Evolutionary conservation across 2,797 vertebrate genomes (phyloP).

Genomic region (Lepilemur ruficaudatus): DNA sequence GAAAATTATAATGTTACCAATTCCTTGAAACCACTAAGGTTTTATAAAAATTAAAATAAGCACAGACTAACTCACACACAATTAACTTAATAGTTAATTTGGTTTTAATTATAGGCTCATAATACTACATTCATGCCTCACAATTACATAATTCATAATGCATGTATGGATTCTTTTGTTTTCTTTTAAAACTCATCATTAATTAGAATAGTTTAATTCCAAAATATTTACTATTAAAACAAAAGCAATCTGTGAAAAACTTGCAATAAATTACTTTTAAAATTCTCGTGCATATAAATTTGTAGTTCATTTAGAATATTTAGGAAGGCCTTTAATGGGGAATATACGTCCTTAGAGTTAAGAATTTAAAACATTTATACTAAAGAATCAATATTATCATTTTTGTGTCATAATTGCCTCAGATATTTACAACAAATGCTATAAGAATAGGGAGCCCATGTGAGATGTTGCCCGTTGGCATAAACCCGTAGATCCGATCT

Average conservation of each 20-base stretch:
- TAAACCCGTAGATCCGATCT: constrained; percentile 99
- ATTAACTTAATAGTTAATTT: constrained; percentile 55
- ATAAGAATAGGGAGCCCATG: constrained; percentile 30
- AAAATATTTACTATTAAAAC: constrained; percentile 45
- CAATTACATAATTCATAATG: constrained; percentile 58
- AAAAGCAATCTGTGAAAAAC: constrained; percentile 28
- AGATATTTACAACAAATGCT: constrained; percentile 38
- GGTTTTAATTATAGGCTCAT: constrained; percentile 56
- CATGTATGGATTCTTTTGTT: constrained; percentile 51
- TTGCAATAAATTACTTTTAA: constrained; percentile 18
- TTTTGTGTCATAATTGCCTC: constrained; percentile 24
- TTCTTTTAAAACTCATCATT: constrained; percentile 11
- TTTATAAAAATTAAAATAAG: neutral
- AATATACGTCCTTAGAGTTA: neutral
- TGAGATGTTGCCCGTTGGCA: constrained; percentile 90
- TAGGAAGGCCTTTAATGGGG: constrained; percentile 17
- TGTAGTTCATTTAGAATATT: constrained; percentile 25
- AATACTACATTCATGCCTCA: constrained; percentile 45
- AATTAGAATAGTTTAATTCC: constrained; percentile 21
- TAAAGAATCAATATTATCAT: neutral
- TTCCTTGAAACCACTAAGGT: constrained; percentile 43
- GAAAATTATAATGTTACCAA: constrained; percentile 44
- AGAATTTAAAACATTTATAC: constrained; percentile 38
- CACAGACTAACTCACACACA: neutral
- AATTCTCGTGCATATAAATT: constrained; percentile 25